Evolutionary conservation across 2,797 vertebrate species (phyloP), one percentile per base, ranked within the genome.

Genomic region (Pantherophis alleghaniensis): DNA sequence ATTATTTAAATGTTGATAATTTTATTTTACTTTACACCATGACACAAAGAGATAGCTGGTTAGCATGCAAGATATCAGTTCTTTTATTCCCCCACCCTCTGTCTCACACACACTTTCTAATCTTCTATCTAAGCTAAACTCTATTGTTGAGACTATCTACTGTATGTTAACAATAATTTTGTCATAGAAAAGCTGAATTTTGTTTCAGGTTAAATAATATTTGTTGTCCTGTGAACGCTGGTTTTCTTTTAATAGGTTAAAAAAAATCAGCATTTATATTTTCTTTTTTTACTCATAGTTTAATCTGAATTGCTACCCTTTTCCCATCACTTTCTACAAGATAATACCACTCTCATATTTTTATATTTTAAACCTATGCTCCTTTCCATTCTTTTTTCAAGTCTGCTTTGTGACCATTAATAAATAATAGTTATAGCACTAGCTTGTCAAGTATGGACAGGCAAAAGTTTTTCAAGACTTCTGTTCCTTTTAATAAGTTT

Each of bases 401-500:
- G 57, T 24, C 12, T 74, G 26, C 12, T 74, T 57, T 92, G 24
- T 88, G 24, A 47, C 18, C 26, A 55, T 66, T 14, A 83, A 42
- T 32, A 24, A 87, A 87, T 56, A 66, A 51, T 24, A 66, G 51
- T 66, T 66, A 28, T 14, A 55, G 22, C 14, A 18, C 18, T 18
- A 87, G 14, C 57, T 9, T 53, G 42, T 63, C 47, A 87, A 26
- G 22, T 42, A 60, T 5, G 9, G n/a, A 66, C 10, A 32, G 47
- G 47, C 60, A 83, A 91, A 91, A 66, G 53, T 14, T 88, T 79
- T 66, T 18, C n/a, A 56, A 66, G n/a, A 86, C 26, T 56, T 16
- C 53, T 42, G 32, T 74, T 87, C 61, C 32, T 92, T 83, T 92
- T 88, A 88, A 74, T 88, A 92, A 55, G 28, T 88, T 88, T 88